Evolutionary conservation across 2,113 vertebrate species (phyloP).

Genomic region (Eupsittula cactorum): DNA sequence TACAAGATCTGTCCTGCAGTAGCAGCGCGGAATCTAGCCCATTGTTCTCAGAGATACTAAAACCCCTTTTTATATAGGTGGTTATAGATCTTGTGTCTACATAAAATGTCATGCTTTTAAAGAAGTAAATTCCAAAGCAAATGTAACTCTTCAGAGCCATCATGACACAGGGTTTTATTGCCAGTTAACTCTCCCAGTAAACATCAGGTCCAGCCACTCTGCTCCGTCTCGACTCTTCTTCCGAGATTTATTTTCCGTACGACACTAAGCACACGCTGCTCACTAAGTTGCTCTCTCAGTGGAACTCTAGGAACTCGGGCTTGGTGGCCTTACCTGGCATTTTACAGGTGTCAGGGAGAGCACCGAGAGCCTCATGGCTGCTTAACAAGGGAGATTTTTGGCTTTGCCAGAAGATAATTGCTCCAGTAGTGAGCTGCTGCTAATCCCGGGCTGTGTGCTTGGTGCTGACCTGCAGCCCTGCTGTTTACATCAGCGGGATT

Average conservation of each 20-base stretch:
- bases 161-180: slow-evolving; percentile 14
- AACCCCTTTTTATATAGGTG: neutral
- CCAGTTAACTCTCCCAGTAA: slow-evolving; percentile 29
- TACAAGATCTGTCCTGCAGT: neutral
- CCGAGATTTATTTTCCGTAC: neutral
- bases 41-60: neutral
- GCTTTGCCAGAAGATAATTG: slow-evolving; percentile 51
- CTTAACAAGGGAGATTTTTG: neutral
- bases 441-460: slow-evolving; percentile 43
- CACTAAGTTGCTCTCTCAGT: neutral
- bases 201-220: slow-evolving; percentile 48
- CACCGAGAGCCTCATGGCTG: neutral
- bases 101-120: slow-evolving; percentile 48
- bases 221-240: neutral
- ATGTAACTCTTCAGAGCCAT: slow-evolving; percentile 28
- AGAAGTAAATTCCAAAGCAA: slow-evolving; percentile 56
- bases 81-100: neutral
- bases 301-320: neutral
- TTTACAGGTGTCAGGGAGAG: slow-evolving; percentile 24
- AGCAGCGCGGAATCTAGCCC: neutral
- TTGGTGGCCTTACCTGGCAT: slow-evolving; percentile 23
- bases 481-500: slow-evolving; percentile 44
- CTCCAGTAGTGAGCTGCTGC: slow-evolving; percentile 11
- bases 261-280: neutral
- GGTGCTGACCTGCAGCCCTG: slow-evolving; percentile 49